These are phyloP conservation scores for Solea senegalensis DNA, from an alignment of 2,113 vertebrate genomes.

Conservation along the genomic window DNA sequence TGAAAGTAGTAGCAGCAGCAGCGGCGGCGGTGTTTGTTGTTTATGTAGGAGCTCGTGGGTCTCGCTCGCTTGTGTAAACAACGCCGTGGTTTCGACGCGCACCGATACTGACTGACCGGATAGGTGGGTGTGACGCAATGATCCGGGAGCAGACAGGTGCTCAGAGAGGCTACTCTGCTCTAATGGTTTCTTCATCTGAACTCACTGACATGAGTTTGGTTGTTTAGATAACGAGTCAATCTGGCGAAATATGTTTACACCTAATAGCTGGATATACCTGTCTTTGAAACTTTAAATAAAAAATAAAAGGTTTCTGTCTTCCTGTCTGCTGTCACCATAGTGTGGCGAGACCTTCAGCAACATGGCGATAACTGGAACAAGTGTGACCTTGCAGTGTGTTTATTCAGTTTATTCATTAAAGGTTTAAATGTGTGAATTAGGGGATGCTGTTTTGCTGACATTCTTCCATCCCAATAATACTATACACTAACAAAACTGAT, in stretches of 20 bases:
- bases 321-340: no score
- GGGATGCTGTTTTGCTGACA: no score
- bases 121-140: conserved; percentile 78
- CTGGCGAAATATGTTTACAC: background rate
- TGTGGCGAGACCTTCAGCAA: no score
- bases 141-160: conserved; percentile 52
- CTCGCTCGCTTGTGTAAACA: conserved; percentile 39
- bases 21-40: conserved; percentile 43
- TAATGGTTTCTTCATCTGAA: background rate
- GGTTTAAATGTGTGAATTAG: no score
- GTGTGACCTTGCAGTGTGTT: no score
- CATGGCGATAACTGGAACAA: no score
- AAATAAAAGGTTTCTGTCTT: no score
- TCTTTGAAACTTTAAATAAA: no score
- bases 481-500: no score
- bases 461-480: no score
- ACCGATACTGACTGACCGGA: conserved; percentile 78
- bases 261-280: no score
- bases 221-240: background rate
- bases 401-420: no score
- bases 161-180: rapidly evolving
- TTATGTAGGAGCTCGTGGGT: conserved; percentile 12
- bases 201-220: background rate
- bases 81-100: conserved; percentile 72
- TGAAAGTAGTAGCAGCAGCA: background rate